Base-by-base conservation (phyloP, 1,140 invertebrate genomes). In the Uloborus diversus region DNA sequence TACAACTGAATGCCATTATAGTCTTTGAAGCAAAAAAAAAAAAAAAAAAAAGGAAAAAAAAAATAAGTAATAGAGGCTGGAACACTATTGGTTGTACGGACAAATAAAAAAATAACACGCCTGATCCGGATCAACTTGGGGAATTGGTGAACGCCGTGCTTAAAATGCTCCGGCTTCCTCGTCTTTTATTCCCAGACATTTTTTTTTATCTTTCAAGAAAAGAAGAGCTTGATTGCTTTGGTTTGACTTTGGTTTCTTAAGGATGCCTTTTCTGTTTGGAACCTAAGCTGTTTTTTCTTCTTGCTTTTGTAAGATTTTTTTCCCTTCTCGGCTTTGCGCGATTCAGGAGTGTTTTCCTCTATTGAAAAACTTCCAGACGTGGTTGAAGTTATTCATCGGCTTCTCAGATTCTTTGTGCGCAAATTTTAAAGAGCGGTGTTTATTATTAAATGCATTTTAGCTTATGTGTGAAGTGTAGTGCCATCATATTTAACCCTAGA, bases 201-300 rank as follows among this genome's bases (percentile, higher is more conserved):
- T 20, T 20, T 14, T 20, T 53, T 53, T 53, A n/a, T 53, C 17
- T 53, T 53, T 14, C 49, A 20, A 53, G n/a, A 53, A 53, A 53
- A 20, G n/a, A 53, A n/a, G n/a, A 53, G 49, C 49, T 53, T 53
- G 49, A 53, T 53, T 53, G 49, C 49, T 53, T 53, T 20, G 49
- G 37, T 42, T 20, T 20, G 20, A 53, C 49, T 53, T 9, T 20
- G 5, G 49, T 53, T n/a, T 53, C n/a, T 53, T n/a, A 17, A 5
- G 20, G 49, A 14, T 53, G 13, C 20, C 49, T 42, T 42, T 53
- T 53, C 49, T 53, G 49, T n/a, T 20, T 53, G 9, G 23, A n/a
- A 14, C 23, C n/a, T 53, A 53, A 53, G 49, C 49, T n/a, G 49
- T 20, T 53, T 53, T n/a, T 20, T n/a, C 23, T 53, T 14, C 13